phyloP scores from a whole-genome alignment of 1,140 invertebrate genomes.

The Tetranychus urticae region DNA sequence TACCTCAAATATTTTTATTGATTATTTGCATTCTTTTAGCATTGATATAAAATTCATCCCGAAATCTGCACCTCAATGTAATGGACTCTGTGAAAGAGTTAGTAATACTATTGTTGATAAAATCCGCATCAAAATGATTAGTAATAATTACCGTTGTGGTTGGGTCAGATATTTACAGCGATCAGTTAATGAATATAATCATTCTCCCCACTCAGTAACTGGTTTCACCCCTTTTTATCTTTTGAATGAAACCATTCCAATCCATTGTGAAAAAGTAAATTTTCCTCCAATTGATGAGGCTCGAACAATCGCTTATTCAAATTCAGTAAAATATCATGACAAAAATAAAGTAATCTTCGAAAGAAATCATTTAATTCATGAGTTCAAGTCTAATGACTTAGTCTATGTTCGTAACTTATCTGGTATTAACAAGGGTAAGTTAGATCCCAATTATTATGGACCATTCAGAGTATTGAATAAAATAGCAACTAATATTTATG shows the following conservation, averaged over 20 bases:
- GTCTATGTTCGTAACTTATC: not conserved
- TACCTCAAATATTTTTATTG: not conserved
- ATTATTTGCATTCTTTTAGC: not conserved
- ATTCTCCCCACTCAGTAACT: not conserved
- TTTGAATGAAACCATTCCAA: not conserved
- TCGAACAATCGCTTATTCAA: not conserved
- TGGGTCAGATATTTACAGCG: not conserved
- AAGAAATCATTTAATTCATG: not conserved
- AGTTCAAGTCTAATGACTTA: not conserved
- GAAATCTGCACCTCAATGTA: not conserved
- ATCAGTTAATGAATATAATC: not conserved
- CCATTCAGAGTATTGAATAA: not conserved
- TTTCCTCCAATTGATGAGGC: not conserved
- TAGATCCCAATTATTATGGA: not conserved
- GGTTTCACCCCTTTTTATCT: not conserved
- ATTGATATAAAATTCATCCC: not conserved
- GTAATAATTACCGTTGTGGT: not conserved
- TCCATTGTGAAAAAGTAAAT: not conserved
- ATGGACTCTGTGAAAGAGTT: conserved; percentile 2
- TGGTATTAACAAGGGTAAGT: not conserved
- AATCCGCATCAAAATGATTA: conserved; percentile 1
- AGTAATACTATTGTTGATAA: conserved; percentile 2
- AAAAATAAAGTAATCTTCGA: not conserved
- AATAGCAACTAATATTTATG: not conserved
- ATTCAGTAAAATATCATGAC: not conserved